Conservation (phyloP, 2,113 vertebrate genomes). For the Willisornis vidua region DNA sequence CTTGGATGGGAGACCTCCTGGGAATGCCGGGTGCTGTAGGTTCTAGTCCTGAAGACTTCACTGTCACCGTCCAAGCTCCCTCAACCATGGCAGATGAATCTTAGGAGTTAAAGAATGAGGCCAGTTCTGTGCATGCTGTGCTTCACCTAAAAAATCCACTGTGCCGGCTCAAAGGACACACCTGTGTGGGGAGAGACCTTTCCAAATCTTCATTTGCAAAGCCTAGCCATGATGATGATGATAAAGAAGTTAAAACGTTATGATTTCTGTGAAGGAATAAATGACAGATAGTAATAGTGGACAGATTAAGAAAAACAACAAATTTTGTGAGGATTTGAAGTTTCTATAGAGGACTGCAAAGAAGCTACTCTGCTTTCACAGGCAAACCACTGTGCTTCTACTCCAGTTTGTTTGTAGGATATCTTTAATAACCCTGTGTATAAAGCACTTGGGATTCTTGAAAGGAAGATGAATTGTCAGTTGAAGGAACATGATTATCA, state of each 20-base stretch:
- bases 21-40: too few relatives aligned
- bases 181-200: too few relatives aligned
- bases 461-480: background rate
- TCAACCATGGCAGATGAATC: too few relatives aligned
- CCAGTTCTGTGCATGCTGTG: too few relatives aligned
- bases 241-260: background rate
- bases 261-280: background rate
- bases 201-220: too few relatives aligned
- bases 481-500: background rate
- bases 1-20: too few relatives aligned
- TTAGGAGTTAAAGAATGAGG: too few relatives aligned
- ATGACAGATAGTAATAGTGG: background rate
- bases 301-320: background rate
- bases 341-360: background rate
- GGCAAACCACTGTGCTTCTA: background rate
- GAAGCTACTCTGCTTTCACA: background rate
- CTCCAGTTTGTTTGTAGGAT: background rate
- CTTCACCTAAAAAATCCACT: too few relatives aligned
- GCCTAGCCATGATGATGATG: too few relatives aligned
- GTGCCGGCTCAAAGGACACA: too few relatives aligned
- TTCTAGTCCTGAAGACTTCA: too few relatives aligned
- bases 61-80: too few relatives aligned
- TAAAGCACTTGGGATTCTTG: background rate
- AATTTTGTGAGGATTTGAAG: background rate
- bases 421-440: background rate